Conservation (phyloP, 2,113 vertebrate genomes). For the Myrmecophaga tridactyla region DNA sequence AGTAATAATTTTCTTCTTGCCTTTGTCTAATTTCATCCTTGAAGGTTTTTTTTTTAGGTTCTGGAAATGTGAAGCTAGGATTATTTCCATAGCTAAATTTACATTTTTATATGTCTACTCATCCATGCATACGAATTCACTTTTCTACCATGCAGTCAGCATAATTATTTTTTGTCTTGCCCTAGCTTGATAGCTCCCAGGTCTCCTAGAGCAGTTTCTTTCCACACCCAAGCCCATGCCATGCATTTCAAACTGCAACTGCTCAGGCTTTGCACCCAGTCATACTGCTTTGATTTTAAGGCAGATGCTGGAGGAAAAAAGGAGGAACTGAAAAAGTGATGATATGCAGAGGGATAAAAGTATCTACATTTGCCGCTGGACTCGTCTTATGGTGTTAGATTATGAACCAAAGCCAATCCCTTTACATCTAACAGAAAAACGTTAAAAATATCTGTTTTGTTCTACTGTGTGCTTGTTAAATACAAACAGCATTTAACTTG, state of each 20-base stretch:
- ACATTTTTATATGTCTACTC: neutral
- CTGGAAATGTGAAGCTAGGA: neutral
- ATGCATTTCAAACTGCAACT: neutral
- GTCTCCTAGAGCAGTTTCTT: neutral
- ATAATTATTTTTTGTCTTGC: neutral
- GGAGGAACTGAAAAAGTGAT: neutral
- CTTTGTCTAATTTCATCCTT: neutral
- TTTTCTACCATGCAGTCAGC: neutral
- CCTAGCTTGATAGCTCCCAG: neutral
- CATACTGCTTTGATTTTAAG: neutral
- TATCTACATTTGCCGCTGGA: neutral
- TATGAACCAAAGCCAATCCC: neutral
- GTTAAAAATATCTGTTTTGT: conserved; percentile 39
- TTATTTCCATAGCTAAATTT: neutral
- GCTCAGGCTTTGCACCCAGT: neutral
- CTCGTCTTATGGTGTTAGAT: neutral
- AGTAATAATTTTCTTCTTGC: neutral
- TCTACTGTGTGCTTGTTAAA: conserved; percentile 42
- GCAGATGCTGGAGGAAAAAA: neutral
- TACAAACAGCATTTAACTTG: conserved; percentile 45
- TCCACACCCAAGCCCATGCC: neutral
- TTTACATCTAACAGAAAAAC: conserved; percentile 48
- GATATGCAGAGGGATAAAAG: neutral
- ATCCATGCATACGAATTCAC: neutral
- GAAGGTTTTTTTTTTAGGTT: neutral